Evolutionary conservation across 2,888 invertebrate species (phyloP), one percentile per base, ranked within the genome.

Genomic region (Salpingus planirostris): DNA sequence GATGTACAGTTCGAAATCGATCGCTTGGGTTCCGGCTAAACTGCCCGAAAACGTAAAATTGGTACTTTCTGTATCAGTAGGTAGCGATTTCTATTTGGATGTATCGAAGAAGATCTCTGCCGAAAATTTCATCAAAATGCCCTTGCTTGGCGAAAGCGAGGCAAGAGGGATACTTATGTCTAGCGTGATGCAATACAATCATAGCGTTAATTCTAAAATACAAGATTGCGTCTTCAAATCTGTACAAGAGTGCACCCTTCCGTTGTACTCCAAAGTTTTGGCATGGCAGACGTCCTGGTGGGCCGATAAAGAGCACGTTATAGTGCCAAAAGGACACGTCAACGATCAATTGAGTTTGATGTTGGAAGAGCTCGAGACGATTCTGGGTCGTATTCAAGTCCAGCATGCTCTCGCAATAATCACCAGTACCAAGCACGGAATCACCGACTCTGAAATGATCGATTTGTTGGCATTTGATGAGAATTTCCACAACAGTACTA

Each of bases 401-500:
- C 73, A 74, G 54, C 68, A 72, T 29, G 76, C 85, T 30, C 65
- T 89, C 21, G 76, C 85, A 2, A 70, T 87, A 38, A 66, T 89
- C 35, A 76, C 82, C 1, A 78, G 82, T 2, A 75, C 87, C 4
- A 74, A 83, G 31, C 75, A 81, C 55, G 90, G 90, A 2, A 68
- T 90, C 25, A 78, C 81, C 11, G 85, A 86, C 54, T 80, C 81
- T 3, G 90, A 91, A 67, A 80, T 86, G 60, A 65, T 84, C 50
- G 85, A 80, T 52, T 62, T 80, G 40, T 51, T 81, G 38, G 76
- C 79, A 0, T 74, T 74, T 48, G 75, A 78, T 49, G 68, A 73
- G 22, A 66, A 69, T 43, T 80, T 79, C 43, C 70, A 77, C 42
- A 76, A 74, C 42, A 69, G 70, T 33, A 71, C 72, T 44, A 78